Conservation (phyloP, 2,113 vertebrate species). For the western clawed frog (Xenopus tropicalis) region DNA sequence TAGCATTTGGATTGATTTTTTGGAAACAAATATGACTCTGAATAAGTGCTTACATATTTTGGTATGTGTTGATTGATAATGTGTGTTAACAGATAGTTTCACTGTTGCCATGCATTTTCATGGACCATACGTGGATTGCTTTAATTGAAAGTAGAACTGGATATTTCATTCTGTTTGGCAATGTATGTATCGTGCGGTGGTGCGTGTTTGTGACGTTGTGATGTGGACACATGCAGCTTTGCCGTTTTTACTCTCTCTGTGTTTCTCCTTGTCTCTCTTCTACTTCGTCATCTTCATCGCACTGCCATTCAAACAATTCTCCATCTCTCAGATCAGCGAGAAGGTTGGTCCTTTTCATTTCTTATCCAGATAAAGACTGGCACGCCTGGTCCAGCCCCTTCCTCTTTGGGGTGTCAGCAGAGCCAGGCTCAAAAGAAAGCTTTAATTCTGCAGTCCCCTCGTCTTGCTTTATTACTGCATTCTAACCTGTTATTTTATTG, state of each 20-base stretch:
- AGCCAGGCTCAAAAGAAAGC: constrained; percentile 61
- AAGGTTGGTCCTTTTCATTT: constrained; percentile 98
- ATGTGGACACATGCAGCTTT: constrained; percentile 85
- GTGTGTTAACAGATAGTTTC: no score
- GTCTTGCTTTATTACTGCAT: constrained; percentile 9
- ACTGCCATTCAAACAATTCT: constrained; percentile 89
- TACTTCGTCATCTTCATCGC: constrained; percentile 90
- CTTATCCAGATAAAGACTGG: constrained; percentile 74
- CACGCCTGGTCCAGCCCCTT: constrained; percentile 73
- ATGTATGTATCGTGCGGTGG: background rate
- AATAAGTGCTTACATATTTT: no score
- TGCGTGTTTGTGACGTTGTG: constrained; percentile 6
- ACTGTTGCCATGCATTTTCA: no score
- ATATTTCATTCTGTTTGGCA: background rate
- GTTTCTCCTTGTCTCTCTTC: constrained; percentile 90
- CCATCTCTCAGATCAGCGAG: constrained; percentile 99
- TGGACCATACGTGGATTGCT: background rate
- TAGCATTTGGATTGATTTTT: no score
- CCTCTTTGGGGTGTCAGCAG: constrained; percentile 66
- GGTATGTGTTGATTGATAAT: no score
- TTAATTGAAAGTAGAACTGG: background rate
- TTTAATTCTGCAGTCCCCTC: constrained; percentile 49
- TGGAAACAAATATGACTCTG: no score
- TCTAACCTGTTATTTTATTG: constrained; percentile 14
- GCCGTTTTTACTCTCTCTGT: constrained; percentile 99